Conservation (phyloP, 2,888 invertebrate species). For the Platycnemis pennipes region DNA sequence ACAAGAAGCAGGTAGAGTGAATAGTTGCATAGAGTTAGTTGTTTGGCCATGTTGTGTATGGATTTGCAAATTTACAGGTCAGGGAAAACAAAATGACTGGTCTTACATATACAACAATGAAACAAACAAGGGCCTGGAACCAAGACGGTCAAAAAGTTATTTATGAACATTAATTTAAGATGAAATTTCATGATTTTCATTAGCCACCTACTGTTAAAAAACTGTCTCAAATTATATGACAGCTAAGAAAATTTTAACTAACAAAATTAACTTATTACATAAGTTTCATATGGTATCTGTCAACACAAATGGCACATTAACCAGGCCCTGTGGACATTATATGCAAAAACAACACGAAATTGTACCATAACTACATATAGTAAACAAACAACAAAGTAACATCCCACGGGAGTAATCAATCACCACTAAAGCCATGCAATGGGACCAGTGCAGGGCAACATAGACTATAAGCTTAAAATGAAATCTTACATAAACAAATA, state of each 20-base stretch:
- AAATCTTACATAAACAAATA: conserved; percentile 65
- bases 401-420: conserved; percentile 65
- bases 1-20: conserved; percentile 34
- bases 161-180: conserved; percentile 9
- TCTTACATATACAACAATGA: conserved; percentile 54
- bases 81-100: conserved; percentile 47
- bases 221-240: not conserved
- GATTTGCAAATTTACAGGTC: not conserved
- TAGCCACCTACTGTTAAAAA: not conserved
- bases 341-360: conserved; percentile 59
- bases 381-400: conserved; percentile 67
- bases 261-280: conserved; percentile 53
- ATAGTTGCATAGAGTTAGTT: conserved; percentile 7
- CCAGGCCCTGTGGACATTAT: conserved; percentile 64
- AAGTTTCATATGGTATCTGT: conserved; percentile 49
- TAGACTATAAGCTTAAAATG: conserved; percentile 60
- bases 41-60: conserved; percentile 35
- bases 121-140: conserved; percentile 57
- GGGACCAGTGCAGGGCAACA: conserved; percentile 67
- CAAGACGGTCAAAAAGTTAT: conserved; percentile 15
- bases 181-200: not conserved
- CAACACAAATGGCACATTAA: conserved; percentile 62
- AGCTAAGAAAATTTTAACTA: not conserved
- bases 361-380: conserved; percentile 61
- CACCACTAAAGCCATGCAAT: conserved; percentile 66